Evolutionary conservation across 2,888 invertebrate genomes (phyloP).

Genomic region (Salpingus planirostris): DNA sequence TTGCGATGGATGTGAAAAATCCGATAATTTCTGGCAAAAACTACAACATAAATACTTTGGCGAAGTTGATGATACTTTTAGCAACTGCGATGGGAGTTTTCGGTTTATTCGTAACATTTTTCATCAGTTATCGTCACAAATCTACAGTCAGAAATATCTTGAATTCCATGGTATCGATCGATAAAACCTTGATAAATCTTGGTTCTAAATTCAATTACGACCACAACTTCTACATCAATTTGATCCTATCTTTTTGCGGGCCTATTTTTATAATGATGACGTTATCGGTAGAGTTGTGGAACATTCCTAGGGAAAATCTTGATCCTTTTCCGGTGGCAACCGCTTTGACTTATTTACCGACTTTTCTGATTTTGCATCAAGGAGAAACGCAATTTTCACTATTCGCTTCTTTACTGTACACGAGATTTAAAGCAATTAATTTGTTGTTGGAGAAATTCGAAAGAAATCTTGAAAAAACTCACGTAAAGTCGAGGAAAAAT

Average conservation of each 20-base stretch:
- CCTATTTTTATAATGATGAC: background rate
- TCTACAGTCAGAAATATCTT: background rate
- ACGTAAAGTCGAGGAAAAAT: background rate
- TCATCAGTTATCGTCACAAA: background rate
- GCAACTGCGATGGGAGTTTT: background rate
- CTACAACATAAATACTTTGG: constrained; percentile 1
- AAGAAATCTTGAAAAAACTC: too few species aligned
- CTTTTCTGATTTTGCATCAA: constrained; percentile 2
- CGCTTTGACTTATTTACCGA: background rate
- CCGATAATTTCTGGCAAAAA: background rate
- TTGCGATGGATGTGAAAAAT: too few species aligned
- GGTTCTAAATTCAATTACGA: background rate
- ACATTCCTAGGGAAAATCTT: constrained; percentile 1
- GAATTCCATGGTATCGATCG: background rate
- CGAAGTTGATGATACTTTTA: background rate
- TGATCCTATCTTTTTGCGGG: background rate
- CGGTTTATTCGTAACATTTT: background rate
- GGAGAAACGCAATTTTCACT: constrained; percentile 5
- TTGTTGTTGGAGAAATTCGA: background rate
- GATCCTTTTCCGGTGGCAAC: background rate
- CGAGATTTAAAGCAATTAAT: constrained; percentile 3
- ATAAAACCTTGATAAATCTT: background rate
- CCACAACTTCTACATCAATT: background rate
- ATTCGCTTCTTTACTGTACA: background rate
- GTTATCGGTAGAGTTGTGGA: constrained; percentile 2